phyloP scores from a whole-genome alignment of 2,888 invertebrate species.

The Amblyjoppa proteus region DNA sequence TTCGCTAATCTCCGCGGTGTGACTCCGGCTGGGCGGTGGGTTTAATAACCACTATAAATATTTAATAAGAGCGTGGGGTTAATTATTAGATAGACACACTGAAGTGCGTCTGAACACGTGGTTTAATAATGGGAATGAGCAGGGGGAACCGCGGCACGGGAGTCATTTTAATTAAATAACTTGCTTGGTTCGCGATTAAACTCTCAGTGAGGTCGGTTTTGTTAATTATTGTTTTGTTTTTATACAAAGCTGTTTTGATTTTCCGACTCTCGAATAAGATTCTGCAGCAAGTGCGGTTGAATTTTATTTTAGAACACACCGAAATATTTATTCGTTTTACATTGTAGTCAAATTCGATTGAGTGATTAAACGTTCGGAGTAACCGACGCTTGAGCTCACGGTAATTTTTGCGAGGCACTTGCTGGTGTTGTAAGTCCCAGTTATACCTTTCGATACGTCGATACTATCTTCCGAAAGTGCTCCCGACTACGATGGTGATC shows the following conservation, averaged over 20 bases:
- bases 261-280: not conserved
- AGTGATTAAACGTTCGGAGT: too few relatives aligned
- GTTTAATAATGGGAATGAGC: not conserved
- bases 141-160: not conserved
- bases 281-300: not conserved
- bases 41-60: slow-evolving; percentile 51
- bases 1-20: slow-evolving; percentile 59
- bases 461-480: too few relatives aligned
- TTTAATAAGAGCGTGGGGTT: slow-evolving; percentile 27
- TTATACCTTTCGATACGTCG: too few relatives aligned
- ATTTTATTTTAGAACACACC: not conserved
- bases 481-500: too few relatives aligned
- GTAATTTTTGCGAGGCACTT: too few relatives aligned
- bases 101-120: not conserved
- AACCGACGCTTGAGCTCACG: too few relatives aligned
- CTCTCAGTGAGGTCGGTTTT: not conserved
- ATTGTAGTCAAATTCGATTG: too few relatives aligned
- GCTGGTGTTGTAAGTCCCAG: too few relatives aligned
- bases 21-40: slow-evolving; percentile 21
- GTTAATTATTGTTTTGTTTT: not conserved
- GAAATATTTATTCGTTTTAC: not conserved
- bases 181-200: not conserved
- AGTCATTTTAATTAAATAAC: not conserved
- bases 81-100: not conserved
- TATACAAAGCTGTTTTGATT: too few relatives aligned